These are phyloP conservation scores for Lepilemur ruficaudatus DNA, from an alignment of 2,797 vertebrate species.

Conservation along the genomic window DNA sequence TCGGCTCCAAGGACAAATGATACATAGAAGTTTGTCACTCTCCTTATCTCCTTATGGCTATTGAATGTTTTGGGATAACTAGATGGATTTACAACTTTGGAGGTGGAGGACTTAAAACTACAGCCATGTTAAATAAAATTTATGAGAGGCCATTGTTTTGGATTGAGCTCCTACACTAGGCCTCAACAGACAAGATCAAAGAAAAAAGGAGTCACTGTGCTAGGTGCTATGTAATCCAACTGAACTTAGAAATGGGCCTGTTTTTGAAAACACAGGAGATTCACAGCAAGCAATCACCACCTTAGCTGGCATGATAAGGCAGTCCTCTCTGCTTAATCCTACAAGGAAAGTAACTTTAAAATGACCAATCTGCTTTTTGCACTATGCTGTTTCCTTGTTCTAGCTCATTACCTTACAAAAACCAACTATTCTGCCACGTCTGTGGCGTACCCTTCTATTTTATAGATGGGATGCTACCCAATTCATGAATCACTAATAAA, in stretches of 20 bases:
- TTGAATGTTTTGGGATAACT: not conserved
- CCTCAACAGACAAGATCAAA: not conserved
- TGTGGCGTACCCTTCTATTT: not conserved
- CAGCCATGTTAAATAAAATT: not conserved
- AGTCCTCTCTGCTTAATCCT: not conserved
- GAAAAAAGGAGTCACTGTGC: not conserved
- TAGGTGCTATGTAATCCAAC: not conserved
- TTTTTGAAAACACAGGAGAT: not conserved
- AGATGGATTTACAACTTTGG: not conserved
- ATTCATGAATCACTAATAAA: conserved; percentile 3
- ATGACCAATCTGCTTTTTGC: not conserved
- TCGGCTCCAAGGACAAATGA: not conserved
- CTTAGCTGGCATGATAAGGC: not conserved
- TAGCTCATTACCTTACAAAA: not conserved
- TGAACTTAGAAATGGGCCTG: not conserved
- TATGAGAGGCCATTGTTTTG: not conserved
- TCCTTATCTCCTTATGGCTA: not conserved
- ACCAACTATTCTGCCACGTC: not conserved
- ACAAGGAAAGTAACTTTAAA: not conserved
- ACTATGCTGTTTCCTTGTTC: not conserved
- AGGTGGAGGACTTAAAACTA: not conserved
- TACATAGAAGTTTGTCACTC: not conserved
- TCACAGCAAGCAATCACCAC: not conserved
- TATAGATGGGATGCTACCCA: not conserved
- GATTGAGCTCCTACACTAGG: not conserved